Evolutionary conservation across 2,797 vertebrate species (phyloP).

Genomic region (Sciaenops ocellatus): DNA sequence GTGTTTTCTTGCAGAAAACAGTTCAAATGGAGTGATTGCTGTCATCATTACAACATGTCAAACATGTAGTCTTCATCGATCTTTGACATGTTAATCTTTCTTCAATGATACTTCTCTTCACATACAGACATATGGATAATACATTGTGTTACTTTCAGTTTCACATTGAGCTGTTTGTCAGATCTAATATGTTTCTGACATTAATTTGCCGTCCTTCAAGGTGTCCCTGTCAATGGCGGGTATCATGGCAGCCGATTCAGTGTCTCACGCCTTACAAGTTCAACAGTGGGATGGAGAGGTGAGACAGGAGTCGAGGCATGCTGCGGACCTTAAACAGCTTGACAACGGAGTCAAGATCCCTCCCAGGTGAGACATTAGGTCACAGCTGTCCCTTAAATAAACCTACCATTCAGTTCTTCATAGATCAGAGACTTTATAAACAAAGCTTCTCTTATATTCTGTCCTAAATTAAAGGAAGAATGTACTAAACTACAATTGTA

Average conservation of each 20-base stretch:
- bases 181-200: slow-evolving; percentile 31
- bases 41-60: neutral
- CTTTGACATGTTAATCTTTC: neutral
- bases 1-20: neutral
- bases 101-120: neutral
- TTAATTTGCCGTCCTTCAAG: slow-evolving; percentile 71
- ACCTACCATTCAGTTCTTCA: neutral
- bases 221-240: slow-evolving; percentile 94
- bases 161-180: neutral
- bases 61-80: neutral
- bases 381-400: slow-evolving; percentile 3
- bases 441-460: neutral
- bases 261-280: slow-evolving; percentile 95
- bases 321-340: slow-evolving; percentile 93
- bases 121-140: neutral
- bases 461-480: neutral
- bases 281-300: slow-evolving; percentile 99
- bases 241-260: slow-evolving; percentile 95
- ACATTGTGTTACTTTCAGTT: neutral
- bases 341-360: slow-evolving; percentile 96
- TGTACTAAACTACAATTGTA: neutral
- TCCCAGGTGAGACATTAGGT: slow-evolving; percentile 88
- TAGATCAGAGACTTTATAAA: neutral
- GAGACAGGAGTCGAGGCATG: slow-evolving; percentile 94
- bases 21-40: neutral